Conservation (phyloP, 2,888 invertebrate genomes). For the Drosophila kanekoi region DNA sequence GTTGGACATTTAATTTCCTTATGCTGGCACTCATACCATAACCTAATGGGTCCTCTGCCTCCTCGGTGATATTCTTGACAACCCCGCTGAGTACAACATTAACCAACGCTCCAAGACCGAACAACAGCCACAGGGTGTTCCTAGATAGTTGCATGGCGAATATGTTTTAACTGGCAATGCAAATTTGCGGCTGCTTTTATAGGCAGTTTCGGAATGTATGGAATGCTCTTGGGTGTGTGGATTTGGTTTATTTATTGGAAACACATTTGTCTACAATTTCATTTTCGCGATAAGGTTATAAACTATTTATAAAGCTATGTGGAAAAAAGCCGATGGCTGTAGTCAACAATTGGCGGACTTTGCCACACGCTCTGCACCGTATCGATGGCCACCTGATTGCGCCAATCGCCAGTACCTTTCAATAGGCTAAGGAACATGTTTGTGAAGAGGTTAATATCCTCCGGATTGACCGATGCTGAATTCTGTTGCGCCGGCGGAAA, state of each 20-base stretch:
- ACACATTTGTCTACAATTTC: conserved; percentile 2
- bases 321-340: conserved; percentile 64
- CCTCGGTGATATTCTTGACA: not conserved
- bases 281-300: not conserved
- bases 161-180: not conserved
- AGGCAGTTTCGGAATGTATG: not conserved
- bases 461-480: conserved; percentile 48
- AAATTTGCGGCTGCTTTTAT: conserved; percentile 10
- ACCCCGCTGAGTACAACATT: not conserved
- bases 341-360: conserved; percentile 63
- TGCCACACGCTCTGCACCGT: conserved; percentile 72
- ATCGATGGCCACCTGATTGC: conserved; percentile 64
- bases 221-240: too few relatives aligned
- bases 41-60: not conserved
- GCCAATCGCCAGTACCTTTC: conserved; percentile 63
- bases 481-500: conserved; percentile 39
- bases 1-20: not conserved
- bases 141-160: not conserved
- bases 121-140: not conserved
- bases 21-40: not conserved
- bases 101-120: not conserved
- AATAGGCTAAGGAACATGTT: conserved; percentile 65
- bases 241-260: not conserved
- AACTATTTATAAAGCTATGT: conserved; percentile 15
- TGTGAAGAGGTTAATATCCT: conserved; percentile 62